Evolutionary conservation across 2,888 invertebrate species (phyloP).

Genomic region (Xylota segnis): DNA sequence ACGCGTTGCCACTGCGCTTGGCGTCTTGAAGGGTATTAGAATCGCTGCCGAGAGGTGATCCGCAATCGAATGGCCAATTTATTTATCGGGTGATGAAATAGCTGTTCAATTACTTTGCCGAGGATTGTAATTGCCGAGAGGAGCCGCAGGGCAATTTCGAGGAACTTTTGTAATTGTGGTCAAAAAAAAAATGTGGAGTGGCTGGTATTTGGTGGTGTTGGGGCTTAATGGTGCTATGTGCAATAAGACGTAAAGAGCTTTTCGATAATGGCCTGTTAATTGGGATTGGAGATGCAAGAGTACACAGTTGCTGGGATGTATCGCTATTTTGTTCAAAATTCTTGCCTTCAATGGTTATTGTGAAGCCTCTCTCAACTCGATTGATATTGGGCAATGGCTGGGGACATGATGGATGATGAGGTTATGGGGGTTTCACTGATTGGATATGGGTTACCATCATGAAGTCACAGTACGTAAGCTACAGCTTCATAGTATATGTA

Average conservation of each 20-base stretch:
- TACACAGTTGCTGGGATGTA: background rate
- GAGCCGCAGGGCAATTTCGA: conserved; percentile 50
- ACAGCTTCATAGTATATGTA: too few relatives aligned
- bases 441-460: too few relatives aligned
- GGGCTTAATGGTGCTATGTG: conserved; percentile 34
- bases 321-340: background rate
- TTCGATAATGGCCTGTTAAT: background rate
- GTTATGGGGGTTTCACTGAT: too few relatives aligned
- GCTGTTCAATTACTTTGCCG: conserved; percentile 56
- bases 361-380: background rate
- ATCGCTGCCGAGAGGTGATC: conserved; percentile 54
- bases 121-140: conserved; percentile 59
- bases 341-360: background rate
- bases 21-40: conserved; percentile 68
- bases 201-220: conserved; percentile 41
- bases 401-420: too few relatives aligned
- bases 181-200: conserved; percentile 56
- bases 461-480: too few relatives aligned
- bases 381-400: background rate
- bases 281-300: too few relatives aligned
- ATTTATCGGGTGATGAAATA: conserved; percentile 71
- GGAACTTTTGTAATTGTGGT: conserved; percentile 50
- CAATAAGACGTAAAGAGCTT: conserved; percentile 30
- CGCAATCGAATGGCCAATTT: conserved; percentile 63
- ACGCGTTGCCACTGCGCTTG: conserved; percentile 40